Evolutionary conservation across 2,797 vertebrate species (phyloP).

Genomic region (Lutra lutra): DNA sequence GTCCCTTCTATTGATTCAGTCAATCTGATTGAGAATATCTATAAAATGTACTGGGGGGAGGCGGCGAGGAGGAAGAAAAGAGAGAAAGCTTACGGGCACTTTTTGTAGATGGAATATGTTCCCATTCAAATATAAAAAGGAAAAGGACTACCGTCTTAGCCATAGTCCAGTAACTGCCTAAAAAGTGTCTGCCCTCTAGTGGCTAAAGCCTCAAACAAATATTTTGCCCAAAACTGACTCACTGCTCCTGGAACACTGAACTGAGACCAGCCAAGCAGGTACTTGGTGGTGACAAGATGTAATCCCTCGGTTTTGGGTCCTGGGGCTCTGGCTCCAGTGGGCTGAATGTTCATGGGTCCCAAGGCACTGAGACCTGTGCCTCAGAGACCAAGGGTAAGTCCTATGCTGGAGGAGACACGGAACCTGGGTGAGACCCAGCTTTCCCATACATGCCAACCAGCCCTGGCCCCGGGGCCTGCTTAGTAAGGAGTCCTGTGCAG

Average conservation of each 20-base stretch:
- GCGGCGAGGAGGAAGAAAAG: background rate
- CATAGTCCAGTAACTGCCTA: background rate
- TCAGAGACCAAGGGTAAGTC: background rate
- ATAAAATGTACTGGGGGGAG: background rate
- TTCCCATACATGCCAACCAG: background rate
- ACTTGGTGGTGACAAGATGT: background rate
- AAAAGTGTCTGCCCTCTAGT: constrained; percentile 64
- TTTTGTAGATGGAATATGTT: background rate
- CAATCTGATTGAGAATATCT: background rate
- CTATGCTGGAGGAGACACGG: background rate
- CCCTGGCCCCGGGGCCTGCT: background rate
- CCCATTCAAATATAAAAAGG: background rate
- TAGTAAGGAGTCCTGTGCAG: background rate
- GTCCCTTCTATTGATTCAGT: background rate
- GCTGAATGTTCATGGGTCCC: background rate
- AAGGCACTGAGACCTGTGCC: background rate
- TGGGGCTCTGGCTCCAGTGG: background rate
- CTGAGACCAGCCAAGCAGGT: background rate
- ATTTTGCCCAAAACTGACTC: background rate
- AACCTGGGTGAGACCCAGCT: background rate
- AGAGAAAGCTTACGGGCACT: background rate
- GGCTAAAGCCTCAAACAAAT: constrained; percentile 13
- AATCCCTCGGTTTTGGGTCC: background rate
- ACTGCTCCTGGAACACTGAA: background rate
- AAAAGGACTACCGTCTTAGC: background rate